Percentiles rank a stretch among this genome's conserved stretches.
phyloP scores from a whole-genome alignment of 2,888 invertebrate genomes.

The Acronicta alni region DNA sequence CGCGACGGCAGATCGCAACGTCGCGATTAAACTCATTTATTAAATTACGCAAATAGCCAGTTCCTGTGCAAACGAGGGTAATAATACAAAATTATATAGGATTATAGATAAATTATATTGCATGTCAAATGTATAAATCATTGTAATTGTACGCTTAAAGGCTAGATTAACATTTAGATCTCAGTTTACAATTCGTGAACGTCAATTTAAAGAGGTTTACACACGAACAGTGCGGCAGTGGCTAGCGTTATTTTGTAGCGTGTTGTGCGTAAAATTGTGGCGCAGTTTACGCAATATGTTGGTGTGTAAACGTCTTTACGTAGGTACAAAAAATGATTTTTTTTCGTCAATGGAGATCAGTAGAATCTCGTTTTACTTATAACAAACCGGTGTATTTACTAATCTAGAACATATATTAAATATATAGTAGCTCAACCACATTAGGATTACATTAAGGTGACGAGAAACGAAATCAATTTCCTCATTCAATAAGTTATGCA shows the following conservation, averaged over 20 bases:
- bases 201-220: constrained; percentile 52
- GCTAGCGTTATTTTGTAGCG: constrained; percentile 22
- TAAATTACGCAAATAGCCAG: constrained; percentile 2
- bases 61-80: constrained; percentile 45
- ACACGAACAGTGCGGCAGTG: constrained; percentile 41
- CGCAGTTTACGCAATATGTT: constrained; percentile 26
- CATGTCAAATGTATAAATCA: constrained; percentile 73
- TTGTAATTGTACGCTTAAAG: constrained; percentile 64
- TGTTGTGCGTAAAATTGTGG: constrained; percentile 26
- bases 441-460: constrained; percentile 67
- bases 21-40: background rate
- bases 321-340: constrained; percentile 55
- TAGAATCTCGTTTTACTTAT: constrained; percentile 60
- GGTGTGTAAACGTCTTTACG: constrained; percentile 51
- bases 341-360: constrained; percentile 60
- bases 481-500: constrained; percentile 83
- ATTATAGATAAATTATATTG: constrained; percentile 69
- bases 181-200: constrained; percentile 56
- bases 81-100: constrained; percentile 63
- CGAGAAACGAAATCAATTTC: constrained; percentile 64
- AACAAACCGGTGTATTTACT: constrained; percentile 60
- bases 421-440: constrained; percentile 73
- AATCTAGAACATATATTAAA: constrained; percentile 66
- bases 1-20: background rate
- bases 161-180: constrained; percentile 54